A percentile compares a stretch with the other conserved stretches of the same genome.
phyloP scores from a whole-genome alignment of 1,140 invertebrate species.

The Solenopsis invicta region DNA sequence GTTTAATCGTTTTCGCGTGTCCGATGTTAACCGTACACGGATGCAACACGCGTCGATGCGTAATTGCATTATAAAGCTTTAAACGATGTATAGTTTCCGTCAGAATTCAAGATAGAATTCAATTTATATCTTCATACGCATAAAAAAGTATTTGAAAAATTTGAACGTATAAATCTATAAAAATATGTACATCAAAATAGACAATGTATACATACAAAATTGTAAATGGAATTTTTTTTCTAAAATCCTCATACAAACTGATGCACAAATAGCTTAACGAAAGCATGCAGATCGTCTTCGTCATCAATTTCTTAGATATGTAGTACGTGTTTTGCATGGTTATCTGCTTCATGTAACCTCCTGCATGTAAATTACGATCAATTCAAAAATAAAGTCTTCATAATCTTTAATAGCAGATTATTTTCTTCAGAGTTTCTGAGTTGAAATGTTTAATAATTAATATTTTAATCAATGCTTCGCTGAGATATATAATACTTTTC shows the following conservation, averaged over 20 bases:
- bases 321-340: background rate
- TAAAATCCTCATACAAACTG: background rate
- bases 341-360: background rate
- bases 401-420: background rate
- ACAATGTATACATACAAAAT: background rate
- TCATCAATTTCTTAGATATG: background rate
- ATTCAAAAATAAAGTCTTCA: constrained; percentile 11
- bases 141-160: background rate
- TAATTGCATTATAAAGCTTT: constrained; percentile 34
- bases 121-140: background rate
- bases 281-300: background rate
- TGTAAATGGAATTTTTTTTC: background rate
- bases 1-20: constrained; percentile 56
- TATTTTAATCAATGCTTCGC: background rate
- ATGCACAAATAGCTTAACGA: background rate
- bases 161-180: background rate
- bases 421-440: background rate
- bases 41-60: background rate
- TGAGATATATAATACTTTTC: background rate
- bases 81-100: background rate
- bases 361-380: background rate
- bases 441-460: background rate
- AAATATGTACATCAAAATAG: background rate
- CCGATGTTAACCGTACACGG: constrained; percentile 39
- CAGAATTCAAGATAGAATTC: background rate